Base-by-base conservation (phyloP, 2,797 vertebrate genomes). In the Pithecia hirsuta region DNA sequence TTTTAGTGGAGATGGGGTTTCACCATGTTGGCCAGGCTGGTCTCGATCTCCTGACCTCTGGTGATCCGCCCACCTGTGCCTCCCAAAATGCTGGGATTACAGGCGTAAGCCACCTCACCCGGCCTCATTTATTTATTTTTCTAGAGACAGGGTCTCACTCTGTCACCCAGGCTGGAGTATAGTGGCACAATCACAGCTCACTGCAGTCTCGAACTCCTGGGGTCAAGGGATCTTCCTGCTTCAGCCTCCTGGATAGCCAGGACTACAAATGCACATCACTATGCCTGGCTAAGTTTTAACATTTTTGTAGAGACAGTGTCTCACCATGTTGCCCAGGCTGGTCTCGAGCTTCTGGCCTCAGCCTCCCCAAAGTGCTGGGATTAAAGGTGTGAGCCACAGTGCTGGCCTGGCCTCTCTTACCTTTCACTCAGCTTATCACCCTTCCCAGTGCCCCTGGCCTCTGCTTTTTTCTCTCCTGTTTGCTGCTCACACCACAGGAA, bases 31-130 rank as follows among this genome's bases (percentile, higher is more conserved):
- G 33, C 33, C 61, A 67, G 61, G 33, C 33, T 67, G 15, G 61
- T 67, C 15, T n/a, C 7, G 7, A 67, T 17, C 61, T 67, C 61
- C 61, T 67, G 15, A n/a, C 33, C 7, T 67, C 61, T 17, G 17
- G 14, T 67, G 33, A 67, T 67, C 7, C 17, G 7, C 7, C 33
- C 7, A 33, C 15, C 33, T 67, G 15, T n/a, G 7, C 61, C 30
- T 67, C 61, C 15, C 33, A 67, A n/a, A n/a, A 7, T 67, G 33
- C 61, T n/a, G 61, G 33, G 61, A 67, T 67, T 67, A n/a, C 33
- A 4, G 30, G 14, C 0, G 3, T 67, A 15, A n/a, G 33, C 61
- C 61, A n/a, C 15, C 7, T 8, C 1, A 0, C 15, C 30, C 0
- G 3, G 3, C 61, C 61, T 67, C 15, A n/a, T 67, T n/a, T n/a